Percentiles rank a stretch among this genome's conserved stretches.
Conservation (phyloP, 1,140 invertebrate genomes). For the Leptestheria dahalacensis region DNA sequence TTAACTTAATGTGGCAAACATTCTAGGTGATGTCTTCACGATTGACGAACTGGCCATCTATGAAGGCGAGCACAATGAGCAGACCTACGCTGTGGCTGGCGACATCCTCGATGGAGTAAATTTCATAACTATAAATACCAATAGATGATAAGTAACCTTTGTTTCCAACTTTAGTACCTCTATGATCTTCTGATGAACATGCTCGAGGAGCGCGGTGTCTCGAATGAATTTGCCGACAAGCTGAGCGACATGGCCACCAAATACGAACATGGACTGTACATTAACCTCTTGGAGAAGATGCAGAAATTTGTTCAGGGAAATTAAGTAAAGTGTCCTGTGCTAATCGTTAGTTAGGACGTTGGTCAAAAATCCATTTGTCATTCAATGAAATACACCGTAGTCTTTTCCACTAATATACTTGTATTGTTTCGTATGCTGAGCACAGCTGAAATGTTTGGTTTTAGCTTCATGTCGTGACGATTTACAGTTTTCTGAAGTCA, state of each 20-base stretch:
- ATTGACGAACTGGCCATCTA: slow-evolving; percentile 76
- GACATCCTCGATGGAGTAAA: slow-evolving; percentile 75
- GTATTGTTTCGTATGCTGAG: too few species aligned
- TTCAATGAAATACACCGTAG: not conserved
- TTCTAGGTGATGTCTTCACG: slow-evolving; percentile 41
- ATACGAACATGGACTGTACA: slow-evolving; percentile 79
- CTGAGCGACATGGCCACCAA: slow-evolving; percentile 67
- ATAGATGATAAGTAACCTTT: not conserved
- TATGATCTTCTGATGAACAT: slow-evolving; percentile 88
- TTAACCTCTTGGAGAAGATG: slow-evolving; percentile 64
- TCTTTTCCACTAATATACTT: too few species aligned
- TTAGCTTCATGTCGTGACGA: too few species aligned
- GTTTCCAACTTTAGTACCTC: slow-evolving; percentile 51
- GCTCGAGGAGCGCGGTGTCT: slow-evolving; percentile 80
- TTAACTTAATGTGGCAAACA: not conserved
- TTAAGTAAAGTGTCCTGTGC: not conserved
- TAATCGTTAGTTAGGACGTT: not conserved
- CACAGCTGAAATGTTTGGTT: too few species aligned
- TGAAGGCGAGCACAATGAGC: slow-evolving; percentile 65
- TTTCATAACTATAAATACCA: not conserved
- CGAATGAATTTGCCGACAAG: slow-evolving; percentile 79
- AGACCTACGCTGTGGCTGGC: slow-evolving; percentile 68
- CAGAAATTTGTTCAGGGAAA: slow-evolving; percentile 51
- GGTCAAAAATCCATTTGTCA: not conserved
- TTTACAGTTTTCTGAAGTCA: too few species aligned